Evolutionary conservation across 2,113 vertebrate species (phyloP).

Genomic region (Chaetops frenatus): DNA sequence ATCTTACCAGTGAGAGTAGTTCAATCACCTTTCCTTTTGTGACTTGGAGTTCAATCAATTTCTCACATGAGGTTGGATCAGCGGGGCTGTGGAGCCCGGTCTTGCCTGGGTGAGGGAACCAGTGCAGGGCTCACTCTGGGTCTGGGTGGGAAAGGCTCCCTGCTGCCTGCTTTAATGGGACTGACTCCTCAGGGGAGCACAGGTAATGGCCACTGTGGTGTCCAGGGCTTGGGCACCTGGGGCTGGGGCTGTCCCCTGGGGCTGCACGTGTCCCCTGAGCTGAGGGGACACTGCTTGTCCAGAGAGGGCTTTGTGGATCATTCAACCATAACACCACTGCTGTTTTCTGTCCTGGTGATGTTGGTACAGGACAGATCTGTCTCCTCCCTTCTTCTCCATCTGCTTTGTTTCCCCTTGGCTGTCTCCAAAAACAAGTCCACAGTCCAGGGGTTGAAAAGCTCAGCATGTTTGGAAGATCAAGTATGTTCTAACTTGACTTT

Average conservation of each 20-base stretch:
- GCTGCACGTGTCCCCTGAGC: rapidly evolving
- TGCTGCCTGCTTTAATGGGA: rapidly evolving
- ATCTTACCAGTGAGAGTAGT: not conserved
- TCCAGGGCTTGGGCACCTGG: rapidly evolving
- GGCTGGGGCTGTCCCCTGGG: not conserved
- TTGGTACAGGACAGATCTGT: not conserved
- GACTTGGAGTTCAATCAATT: not conserved
- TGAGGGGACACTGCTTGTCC: not conserved
- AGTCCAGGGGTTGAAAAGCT: not conserved
- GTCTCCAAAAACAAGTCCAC: not conserved
- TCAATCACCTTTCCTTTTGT: not conserved
- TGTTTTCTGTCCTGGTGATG: not conserved
- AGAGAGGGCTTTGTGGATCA: rapidly evolving
- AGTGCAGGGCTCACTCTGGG: not conserved
- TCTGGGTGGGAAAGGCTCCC: not conserved
- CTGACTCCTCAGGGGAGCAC: rapidly evolving
- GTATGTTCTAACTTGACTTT: not conserved
- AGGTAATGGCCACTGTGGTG: rapidly evolving
- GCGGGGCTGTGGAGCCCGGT: not conserved
- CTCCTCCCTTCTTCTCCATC: not conserved
- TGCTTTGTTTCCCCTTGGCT: not conserved
- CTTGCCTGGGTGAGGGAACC: rapidly evolving
- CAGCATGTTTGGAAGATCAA: not conserved
- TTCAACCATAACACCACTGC: rapidly evolving
- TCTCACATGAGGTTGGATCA: not conserved